Evolutionary conservation across 2,888 invertebrate species (phyloP), one percentile per base, ranked within the genome.

Genomic region (Caenorhabditis drosophilae): DNA sequence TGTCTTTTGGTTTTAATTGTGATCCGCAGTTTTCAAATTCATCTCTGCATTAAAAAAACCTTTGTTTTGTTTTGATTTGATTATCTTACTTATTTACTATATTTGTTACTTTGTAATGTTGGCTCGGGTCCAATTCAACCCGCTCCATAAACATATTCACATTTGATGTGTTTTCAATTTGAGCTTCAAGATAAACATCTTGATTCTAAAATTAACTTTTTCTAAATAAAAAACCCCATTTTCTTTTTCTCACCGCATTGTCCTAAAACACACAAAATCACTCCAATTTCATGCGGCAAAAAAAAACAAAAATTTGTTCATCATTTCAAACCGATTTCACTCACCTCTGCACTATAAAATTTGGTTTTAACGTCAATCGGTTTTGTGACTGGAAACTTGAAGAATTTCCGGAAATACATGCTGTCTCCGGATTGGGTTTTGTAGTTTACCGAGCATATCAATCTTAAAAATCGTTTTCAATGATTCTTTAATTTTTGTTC

Each of bases 341-440:
- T 20, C 84, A 89, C 89, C 87, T 89, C 95, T 1, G 93, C 92
- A 87, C 93, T 95, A 84, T 93, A 96, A 86, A 97, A 82, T 84
- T 97, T 96, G 0, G 97, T 97, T 87, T 96, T 95, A 0, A 98
- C 95, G 88, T 98, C 97, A 46, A 98, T 87, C 2, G 97, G 97
- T 84, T 97, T 97, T 80, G 94, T 88, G 0, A 98, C 97, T 78
- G 87, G 86, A 85, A 98, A 97, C 86, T 96, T 97, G 85, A 97
- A 98, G 85, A 94, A 96, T 85, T 97, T 97, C 74, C 94, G 89
- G 83, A 97, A 93, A 67, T 92, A 91, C 84, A 91, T 90, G 31
- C 89, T 87, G 73, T 91, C 89, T 18, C 86, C 86, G 54, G 89
- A 82, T 48, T 90, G 88, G 31, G 90, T 90, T 81, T 89, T 89